phyloP scores from a whole-genome alignment of 2,797 vertebrate genomes.

The Falco cherrug region DNA sequence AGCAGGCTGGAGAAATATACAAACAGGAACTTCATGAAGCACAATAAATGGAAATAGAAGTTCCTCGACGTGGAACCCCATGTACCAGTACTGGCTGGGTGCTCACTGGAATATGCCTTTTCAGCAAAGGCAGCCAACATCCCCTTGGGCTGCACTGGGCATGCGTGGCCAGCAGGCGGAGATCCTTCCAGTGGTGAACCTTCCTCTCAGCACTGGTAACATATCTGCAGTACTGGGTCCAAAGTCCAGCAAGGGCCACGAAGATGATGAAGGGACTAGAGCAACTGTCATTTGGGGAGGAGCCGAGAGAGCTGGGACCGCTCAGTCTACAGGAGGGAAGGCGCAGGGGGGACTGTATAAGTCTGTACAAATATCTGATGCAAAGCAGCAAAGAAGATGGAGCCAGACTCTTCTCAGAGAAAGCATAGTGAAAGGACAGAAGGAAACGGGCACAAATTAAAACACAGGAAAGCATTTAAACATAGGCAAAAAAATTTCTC shows the following conservation, averaged over 20 bases:
- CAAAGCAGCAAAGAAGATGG: neutral
- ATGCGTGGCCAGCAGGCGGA: neutral
- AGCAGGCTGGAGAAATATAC: neutral
- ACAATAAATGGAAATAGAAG: neutral
- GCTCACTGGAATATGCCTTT: rapidly evolving
- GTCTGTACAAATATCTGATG: neutral
- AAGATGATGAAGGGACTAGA: neutral
- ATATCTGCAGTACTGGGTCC: neutral
- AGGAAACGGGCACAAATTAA: neutral
- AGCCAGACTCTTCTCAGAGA: neutral
- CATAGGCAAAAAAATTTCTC: rapidly evolving
- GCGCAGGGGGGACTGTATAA: neutral
- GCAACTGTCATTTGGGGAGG: neutral
- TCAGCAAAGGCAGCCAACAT: neutral
- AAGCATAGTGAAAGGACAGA: neutral
- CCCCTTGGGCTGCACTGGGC: neutral
- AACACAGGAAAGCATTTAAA: neutral
- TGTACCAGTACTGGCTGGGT: neutral
- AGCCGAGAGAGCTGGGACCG: neutral
- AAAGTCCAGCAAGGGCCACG: neutral
- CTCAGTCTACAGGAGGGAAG: neutral
- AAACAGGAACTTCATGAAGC: neutral
- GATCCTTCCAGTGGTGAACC: neutral
- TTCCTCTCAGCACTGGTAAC: neutral
- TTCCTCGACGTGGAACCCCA: rapidly evolving